Conservation (phyloP, 2,888 invertebrate genomes). For the Nipponacmea schrenckii region DNA sequence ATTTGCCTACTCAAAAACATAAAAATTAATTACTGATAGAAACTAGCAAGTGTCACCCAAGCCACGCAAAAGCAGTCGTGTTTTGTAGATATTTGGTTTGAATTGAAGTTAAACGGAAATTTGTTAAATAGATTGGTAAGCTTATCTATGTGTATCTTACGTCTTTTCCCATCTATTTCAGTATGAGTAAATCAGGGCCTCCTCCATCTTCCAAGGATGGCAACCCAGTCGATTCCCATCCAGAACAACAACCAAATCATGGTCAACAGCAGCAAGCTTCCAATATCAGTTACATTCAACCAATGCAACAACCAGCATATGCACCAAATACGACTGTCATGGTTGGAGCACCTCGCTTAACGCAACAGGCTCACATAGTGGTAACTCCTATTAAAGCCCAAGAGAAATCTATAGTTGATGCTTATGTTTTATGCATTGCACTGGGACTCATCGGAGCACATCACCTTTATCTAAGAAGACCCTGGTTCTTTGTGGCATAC, state of each 20-base stretch:
- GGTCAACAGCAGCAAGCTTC: not conserved
- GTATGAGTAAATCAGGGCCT: not conserved
- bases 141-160: no score
- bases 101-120: no score
- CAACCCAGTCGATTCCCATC: no score
- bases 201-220: not conserved
- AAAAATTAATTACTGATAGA: no score
- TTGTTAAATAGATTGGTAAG: no score
- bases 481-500: constrained; percentile 41
- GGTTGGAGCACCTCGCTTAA: no score
- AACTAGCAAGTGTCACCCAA: no score
- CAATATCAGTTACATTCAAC: not conserved
- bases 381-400: constrained; percentile 5
- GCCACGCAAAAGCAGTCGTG: no score
- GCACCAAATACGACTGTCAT: no score
- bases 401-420: constrained; percentile 31
- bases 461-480: constrained; percentile 47
- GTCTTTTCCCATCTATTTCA: no score
- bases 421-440: constrained; percentile 34
- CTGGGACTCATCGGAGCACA: constrained; percentile 38
- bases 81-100: no score
- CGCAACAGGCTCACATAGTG: constrained; percentile 18
- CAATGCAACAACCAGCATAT: not conserved
- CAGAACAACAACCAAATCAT: not conserved
- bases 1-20: no score